Conservation (phyloP, 1,140 invertebrate genomes). For the Leptoteleia sp. region DNA sequence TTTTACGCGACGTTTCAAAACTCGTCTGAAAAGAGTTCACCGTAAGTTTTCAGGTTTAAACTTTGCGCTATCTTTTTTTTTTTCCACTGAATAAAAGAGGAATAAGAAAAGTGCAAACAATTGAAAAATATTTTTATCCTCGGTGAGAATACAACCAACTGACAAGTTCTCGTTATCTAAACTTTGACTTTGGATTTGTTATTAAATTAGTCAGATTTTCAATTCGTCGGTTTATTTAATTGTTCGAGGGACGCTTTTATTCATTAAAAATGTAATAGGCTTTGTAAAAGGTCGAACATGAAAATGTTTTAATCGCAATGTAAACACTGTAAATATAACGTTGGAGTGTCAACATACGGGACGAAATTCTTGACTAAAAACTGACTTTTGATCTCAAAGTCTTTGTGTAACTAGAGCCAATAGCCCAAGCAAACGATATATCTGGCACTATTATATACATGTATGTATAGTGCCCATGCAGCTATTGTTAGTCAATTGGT, state of each 20-base stretch:
- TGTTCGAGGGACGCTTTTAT: constrained; percentile 18
- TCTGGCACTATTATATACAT: constrained; percentile 65
- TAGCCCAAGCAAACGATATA: constrained; percentile 47
- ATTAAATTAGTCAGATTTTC: no score
- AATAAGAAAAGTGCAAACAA: no score
- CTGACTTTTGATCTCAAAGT: constrained; percentile 37
- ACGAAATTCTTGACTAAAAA: constrained; percentile 36
- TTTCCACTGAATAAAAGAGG: no score
- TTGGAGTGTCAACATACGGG: background rate
- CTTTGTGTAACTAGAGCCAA: constrained; percentile 56
- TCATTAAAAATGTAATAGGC: no score
- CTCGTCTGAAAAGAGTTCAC: background rate
- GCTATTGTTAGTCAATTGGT: constrained; percentile 77
- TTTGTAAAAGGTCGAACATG: no score
- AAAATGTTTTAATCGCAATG: constrained; percentile 2
- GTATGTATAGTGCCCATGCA: constrained; percentile 55
- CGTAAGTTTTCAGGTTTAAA: constrained; percentile 4
- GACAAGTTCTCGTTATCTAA: no score
- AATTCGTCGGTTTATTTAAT: no score
- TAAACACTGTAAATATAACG: constrained; percentile 9
- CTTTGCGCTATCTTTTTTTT: no score
- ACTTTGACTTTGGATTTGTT: no score
- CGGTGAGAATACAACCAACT: no score
- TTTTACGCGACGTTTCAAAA: no score
- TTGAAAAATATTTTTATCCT: no score